These are phyloP conservation scores for Yponomeuta cagnagella DNA, from an alignment of 2,888 invertebrate species.

Conservation along the genomic window DNA sequence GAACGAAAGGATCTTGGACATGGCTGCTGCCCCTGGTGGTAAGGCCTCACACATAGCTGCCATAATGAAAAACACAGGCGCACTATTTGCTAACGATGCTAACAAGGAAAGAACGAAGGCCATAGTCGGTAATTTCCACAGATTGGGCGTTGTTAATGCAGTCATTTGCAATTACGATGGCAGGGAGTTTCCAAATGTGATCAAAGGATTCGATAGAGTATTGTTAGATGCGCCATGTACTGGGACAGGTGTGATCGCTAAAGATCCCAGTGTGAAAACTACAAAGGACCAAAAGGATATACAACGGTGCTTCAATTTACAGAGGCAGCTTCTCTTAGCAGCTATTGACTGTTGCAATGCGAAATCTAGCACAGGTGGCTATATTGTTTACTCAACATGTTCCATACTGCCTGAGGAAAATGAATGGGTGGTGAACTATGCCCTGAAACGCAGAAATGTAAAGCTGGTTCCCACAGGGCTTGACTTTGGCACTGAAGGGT, in stretches of 20 bases:
- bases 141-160: constrained; percentile 95
- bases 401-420: constrained; percentile 99
- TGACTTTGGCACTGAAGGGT: constrained; percentile 97
- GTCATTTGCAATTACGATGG: constrained; percentile 94
- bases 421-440: constrained; percentile 97
- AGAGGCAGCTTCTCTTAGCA: constrained; percentile 92
- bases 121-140: constrained; percentile 96
- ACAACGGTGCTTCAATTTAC: constrained; percentile 92
- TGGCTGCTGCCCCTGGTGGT: constrained; percentile 99
- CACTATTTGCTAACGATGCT: constrained; percentile 96
- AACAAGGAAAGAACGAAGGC: constrained; percentile 93
- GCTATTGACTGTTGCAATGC: constrained; percentile 98
- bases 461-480: constrained; percentile 95
- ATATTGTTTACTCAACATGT: constrained; percentile 98
- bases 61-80: constrained; percentile 98
- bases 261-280: constrained; percentile 97
- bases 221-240: constrained; percentile 98
- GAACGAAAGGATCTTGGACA: constrained; percentile 94
- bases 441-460: constrained; percentile 93
- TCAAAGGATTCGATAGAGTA: constrained; percentile 96
- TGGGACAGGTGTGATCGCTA: constrained; percentile 98
- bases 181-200: constrained; percentile 86
- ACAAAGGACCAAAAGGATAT: constrained; percentile 93
- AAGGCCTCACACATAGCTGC: constrained; percentile 99
- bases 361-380: constrained; percentile 93